phyloP scores from a whole-genome alignment of 2,888 invertebrate species.

The Tenthredo distinguenda region DNA sequence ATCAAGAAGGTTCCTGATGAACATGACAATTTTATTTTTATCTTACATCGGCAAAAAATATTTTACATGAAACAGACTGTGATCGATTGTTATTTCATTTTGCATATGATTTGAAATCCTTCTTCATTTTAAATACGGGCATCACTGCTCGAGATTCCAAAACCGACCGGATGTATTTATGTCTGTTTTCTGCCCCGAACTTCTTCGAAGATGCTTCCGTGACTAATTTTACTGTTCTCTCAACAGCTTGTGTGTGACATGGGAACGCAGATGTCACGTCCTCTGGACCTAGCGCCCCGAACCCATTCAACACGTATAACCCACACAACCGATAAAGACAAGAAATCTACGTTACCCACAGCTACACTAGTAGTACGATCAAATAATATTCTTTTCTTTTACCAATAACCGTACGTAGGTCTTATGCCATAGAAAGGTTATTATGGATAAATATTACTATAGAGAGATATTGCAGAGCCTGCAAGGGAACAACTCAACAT shows the following conservation, averaged over 20 bases:
- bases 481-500: too few relatives aligned
- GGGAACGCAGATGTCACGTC: conserved; percentile 26
- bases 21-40: not conserved
- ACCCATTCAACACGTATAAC: too few relatives aligned
- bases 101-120: not conserved
- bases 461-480: too few relatives aligned
- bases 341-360: too few relatives aligned
- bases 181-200: not conserved
- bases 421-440: too few relatives aligned
- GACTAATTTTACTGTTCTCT: conserved; percentile 31
- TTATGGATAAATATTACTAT: too few relatives aligned
- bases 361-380: too few relatives aligned
- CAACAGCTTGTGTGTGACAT: not conserved
- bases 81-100: not conserved
- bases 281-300: too few relatives aligned
- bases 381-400: too few relatives aligned
- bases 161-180: conserved; percentile 15
- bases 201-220: conserved; percentile 33
- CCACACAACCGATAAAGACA: too few relatives aligned
- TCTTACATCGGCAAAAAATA: not conserved
- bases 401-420: too few relatives aligned
- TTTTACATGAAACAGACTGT: not conserved
- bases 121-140: not conserved
- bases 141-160: not conserved
- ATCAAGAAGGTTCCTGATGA: too few relatives aligned